Evolutionary conservation across 2,888 invertebrate genomes (phyloP).

Genomic region (Cylloceria caligata): DNA sequence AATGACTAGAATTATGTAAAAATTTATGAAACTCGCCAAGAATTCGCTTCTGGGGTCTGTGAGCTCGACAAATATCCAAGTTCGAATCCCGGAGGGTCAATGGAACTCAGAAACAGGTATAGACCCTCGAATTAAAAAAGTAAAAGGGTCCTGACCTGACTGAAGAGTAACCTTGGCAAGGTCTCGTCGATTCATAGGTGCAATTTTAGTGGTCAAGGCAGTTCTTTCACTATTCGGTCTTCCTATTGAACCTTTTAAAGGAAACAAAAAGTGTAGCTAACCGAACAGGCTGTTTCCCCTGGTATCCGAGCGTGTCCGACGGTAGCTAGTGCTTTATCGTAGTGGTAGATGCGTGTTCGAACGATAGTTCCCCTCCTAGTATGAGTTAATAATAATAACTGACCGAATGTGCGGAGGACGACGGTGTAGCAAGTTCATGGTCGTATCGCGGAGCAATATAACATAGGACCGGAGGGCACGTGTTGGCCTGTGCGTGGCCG

Average conservation of each 20-base stretch:
- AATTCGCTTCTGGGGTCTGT: neutral
- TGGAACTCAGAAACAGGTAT: neutral
- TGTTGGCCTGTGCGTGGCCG: slow-evolving; percentile 58
- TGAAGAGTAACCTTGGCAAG: slow-evolving; percentile 8
- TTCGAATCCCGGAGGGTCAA: neutral
- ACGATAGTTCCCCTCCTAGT: slow-evolving; percentile 39
- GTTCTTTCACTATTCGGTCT: neutral
- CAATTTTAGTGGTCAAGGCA: neutral
- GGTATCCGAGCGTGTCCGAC: neutral
- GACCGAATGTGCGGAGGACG: slow-evolving; percentile 73
- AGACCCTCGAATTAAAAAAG: neutral
- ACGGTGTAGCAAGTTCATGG: slow-evolving; percentile 82
- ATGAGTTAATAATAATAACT: slow-evolving; percentile 80
- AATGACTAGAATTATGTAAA: neutral
- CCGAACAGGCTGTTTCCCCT: neutral
- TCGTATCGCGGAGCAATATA: slow-evolving; percentile 75
- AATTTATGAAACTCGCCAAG: neutral
- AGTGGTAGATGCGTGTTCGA: neutral
- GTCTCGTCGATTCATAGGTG: neutral
- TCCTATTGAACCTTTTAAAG: neutral
- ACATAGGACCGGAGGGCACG: slow-evolving; percentile 70
- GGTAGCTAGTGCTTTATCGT: neutral
- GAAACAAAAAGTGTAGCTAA: neutral
- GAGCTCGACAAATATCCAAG: neutral
- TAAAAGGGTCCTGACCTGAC: slow-evolving; percentile 36